Evolutionary conservation across 2,113 vertebrate species (phyloP).

Genomic region (Pampusana beccarii): DNA sequence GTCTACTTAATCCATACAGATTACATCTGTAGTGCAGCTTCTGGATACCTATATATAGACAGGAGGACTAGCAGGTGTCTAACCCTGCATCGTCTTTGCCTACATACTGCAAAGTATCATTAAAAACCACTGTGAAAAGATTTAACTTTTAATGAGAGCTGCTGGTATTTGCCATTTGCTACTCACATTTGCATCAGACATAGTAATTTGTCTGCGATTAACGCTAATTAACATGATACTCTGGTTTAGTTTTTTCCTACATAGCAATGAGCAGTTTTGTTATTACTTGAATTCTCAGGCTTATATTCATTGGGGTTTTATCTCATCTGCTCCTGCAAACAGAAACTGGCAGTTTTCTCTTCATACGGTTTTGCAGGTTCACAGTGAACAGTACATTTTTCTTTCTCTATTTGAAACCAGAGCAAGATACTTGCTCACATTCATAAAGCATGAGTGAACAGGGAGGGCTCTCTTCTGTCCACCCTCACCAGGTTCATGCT

Average conservation of each 20-base stretch:
- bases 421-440: not conserved
- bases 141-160: not conserved
- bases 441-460: not conserved
- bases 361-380: not conserved
- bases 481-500: constrained; percentile 17
- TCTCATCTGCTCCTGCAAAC: not conserved
- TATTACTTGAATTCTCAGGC: not conserved
- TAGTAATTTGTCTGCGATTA: not conserved
- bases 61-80: not conserved
- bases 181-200: not conserved
- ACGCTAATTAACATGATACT: not conserved
- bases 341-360: not conserved
- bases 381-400: not conserved
- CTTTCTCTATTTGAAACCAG: not conserved
- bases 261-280: not conserved
- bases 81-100: not conserved
- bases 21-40: not conserved
- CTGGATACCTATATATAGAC: not conserved
- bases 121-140: not conserved
- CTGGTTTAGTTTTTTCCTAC: not conserved
- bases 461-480: constrained; percentile 40
- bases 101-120: not conserved
- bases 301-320: not conserved
- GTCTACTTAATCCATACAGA: not conserved
- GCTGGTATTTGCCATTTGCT: not conserved